Percentiles rank a stretch among this genome's conserved stretches.
Evolutionary conservation across 2,888 invertebrate species (phyloP).

Genomic region (Clusia tigrina): DNA sequence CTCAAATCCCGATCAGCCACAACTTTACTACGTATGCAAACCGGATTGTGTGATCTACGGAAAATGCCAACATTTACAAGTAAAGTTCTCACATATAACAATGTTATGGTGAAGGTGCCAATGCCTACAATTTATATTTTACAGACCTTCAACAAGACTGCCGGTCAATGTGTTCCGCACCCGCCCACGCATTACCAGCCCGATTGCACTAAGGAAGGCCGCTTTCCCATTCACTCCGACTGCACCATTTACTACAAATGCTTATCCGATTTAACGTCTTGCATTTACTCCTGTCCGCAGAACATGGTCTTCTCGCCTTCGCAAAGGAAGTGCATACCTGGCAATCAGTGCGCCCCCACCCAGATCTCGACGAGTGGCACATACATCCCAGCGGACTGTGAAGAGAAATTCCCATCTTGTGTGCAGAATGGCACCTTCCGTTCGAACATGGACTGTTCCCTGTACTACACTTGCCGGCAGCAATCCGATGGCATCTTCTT

Average conservation of each 20-base stretch:
- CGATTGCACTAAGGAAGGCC: slow-evolving; percentile 38
- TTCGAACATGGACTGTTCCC: slow-evolving; percentile 59
- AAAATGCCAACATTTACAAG: slow-evolving; percentile 58
- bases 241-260: slow-evolving; percentile 60
- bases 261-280: slow-evolving; percentile 47
- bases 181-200: slow-evolving; percentile 45
- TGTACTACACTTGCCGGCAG: slow-evolving; percentile 64
- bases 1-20: slow-evolving; percentile 60
- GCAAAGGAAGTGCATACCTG: slow-evolving; percentile 53
- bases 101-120: background rate
- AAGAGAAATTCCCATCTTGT: slow-evolving; percentile 60
- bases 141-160: slow-evolving; percentile 49
- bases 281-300: slow-evolving; percentile 56
- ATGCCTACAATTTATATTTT: background rate
- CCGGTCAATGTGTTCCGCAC: slow-evolving; percentile 49
- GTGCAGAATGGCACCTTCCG: slow-evolving; percentile 57
- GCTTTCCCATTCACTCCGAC: slow-evolving; percentile 60
- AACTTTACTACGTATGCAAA: slow-evolving; percentile 65
- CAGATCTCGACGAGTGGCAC: slow-evolving; percentile 50
- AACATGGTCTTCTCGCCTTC: slow-evolving; percentile 53
- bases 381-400: slow-evolving; percentile 50
- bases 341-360: slow-evolving; percentile 53
- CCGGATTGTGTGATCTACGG: slow-evolving; percentile 61
- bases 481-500: slow-evolving; percentile 55
- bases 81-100: slow-evolving; percentile 35